Conservation (phyloP, 2,113 vertebrate species). For the Arvicanthis niloticus region DNA sequence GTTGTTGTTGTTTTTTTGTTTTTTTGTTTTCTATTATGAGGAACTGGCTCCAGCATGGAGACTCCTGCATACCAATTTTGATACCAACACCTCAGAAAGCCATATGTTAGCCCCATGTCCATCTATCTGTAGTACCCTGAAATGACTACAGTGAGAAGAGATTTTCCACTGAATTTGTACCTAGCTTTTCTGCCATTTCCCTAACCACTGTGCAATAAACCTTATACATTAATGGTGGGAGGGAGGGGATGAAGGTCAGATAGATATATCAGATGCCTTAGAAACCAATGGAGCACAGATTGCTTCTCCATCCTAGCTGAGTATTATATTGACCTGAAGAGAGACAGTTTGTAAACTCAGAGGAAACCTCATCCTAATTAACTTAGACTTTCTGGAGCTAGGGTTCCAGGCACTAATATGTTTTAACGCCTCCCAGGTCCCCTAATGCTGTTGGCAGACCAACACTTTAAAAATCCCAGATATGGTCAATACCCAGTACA, state of each 20-base stretch:
- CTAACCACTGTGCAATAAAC: not conserved
- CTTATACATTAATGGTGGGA: too few relatives aligned
- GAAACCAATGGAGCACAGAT: not conserved
- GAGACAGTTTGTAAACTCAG: not conserved
- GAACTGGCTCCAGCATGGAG: not conserved
- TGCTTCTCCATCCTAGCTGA: not conserved
- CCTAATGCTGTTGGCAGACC: not conserved
- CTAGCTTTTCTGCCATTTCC: not conserved
- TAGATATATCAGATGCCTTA: not conserved
- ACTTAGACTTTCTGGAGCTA: constrained; percentile 17
- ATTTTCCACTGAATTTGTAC: not conserved
- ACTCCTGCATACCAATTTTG: not conserved
- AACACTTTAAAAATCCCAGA: not conserved
- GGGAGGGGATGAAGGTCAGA: not conserved
- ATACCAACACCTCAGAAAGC: not conserved
- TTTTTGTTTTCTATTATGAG: not conserved
- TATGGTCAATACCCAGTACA: not conserved
- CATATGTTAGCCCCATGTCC: not conserved
- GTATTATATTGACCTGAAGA: not conserved
- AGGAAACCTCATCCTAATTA: not conserved
- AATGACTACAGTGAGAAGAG: not conserved
- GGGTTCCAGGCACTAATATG: not conserved
- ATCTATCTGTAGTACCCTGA: too few relatives aligned
- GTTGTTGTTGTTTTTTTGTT: too few relatives aligned
- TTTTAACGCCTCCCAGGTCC: not conserved